phyloP scores from a whole-genome alignment of 2,888 invertebrate genomes.

The Shargacucullia verbasci region DNA sequence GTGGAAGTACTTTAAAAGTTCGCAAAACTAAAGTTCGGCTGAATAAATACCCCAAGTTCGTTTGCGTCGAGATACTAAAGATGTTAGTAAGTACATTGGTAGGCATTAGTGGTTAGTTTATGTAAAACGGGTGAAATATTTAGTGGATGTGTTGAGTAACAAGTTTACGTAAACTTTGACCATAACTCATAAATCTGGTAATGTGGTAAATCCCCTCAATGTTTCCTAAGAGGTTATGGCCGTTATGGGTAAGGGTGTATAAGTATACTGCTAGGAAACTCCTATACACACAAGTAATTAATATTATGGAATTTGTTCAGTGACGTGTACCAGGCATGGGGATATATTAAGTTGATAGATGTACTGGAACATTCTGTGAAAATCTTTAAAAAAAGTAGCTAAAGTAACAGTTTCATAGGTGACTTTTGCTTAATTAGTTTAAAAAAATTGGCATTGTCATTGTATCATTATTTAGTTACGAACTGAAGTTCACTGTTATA shows the following conservation, averaged over 20 bases:
- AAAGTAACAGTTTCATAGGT: too few relatives aligned
- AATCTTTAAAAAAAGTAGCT: too few relatives aligned
- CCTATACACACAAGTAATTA: too few relatives aligned
- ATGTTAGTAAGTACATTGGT: constrained; percentile 63
- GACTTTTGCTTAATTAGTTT: too few relatives aligned
- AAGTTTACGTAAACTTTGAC: constrained; percentile 50
- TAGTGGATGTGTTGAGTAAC: constrained; percentile 52
- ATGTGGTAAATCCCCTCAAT: constrained; percentile 38
- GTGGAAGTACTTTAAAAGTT: constrained; percentile 71
- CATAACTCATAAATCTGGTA: constrained; percentile 52
- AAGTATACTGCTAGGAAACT: too few relatives aligned
- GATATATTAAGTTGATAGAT: too few relatives aligned
- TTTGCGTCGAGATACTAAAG: constrained; percentile 60
- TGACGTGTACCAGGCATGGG: too few relatives aligned
- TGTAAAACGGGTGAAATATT: constrained; percentile 56
- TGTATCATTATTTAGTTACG: too few relatives aligned
- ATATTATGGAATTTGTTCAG: too few relatives aligned
- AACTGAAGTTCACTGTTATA: too few relatives aligned
- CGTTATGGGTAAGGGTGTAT: constrained; percentile 3
- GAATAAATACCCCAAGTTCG: constrained; percentile 69
- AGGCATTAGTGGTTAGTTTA: constrained; percentile 60
- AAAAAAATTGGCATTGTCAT: too few relatives aligned
- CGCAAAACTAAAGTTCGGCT: constrained; percentile 61
- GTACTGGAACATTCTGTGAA: too few relatives aligned
- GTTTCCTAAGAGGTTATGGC: constrained; percentile 25